Evolutionary conservation across 2,888 invertebrate genomes (phyloP), one percentile per base, ranked within the genome.

Genomic region (Drosophila hamatofila): DNA sequence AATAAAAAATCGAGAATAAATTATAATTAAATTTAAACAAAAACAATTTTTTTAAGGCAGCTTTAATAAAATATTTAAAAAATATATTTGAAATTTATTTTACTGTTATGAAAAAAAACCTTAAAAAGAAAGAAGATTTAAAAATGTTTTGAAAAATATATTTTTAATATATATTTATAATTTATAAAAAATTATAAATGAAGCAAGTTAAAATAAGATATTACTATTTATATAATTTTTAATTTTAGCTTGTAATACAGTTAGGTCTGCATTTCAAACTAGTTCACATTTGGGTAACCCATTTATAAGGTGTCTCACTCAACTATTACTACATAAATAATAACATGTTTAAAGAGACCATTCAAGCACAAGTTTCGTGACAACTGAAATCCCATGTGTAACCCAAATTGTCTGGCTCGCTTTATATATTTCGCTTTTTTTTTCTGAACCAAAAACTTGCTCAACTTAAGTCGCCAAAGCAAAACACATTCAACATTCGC

Each of bases 401-500:
- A 67, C 42, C 66, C 55, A 60, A 63, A 76, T 63, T 48, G 56
- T 49, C 59, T 37, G 52, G 52, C 42, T 11, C 35, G 18, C 35
- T 64, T 63, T 23, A 30, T 41, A 54, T 42, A 39, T 52, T 48
- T 14, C 6, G 18, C 0, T 44, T 21, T 44, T 23, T 44, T 23
- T 52, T 52, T 35, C 35, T 52, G 46, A 23, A 33, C 39, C 51
- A 57, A 73, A 70, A 70, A 70, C 63, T 80, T 78, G 66, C 59
- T 67, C 63, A 80, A 80, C 54, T 75, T 39, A 46, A 62, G 41
- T 56, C 51, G 51, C 61, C 67, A 70, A 41, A 55, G 44, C 49
- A 56, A 61, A 60, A 75, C 30, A 78, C 54, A 59, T 60, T 80
- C 71, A 52, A 68, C 62, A 67, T 42, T 67, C 72, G 75, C 68